Evolutionary conservation across 1,140 invertebrate species (phyloP).

Genomic region (Potamilus streckersoni): DNA sequence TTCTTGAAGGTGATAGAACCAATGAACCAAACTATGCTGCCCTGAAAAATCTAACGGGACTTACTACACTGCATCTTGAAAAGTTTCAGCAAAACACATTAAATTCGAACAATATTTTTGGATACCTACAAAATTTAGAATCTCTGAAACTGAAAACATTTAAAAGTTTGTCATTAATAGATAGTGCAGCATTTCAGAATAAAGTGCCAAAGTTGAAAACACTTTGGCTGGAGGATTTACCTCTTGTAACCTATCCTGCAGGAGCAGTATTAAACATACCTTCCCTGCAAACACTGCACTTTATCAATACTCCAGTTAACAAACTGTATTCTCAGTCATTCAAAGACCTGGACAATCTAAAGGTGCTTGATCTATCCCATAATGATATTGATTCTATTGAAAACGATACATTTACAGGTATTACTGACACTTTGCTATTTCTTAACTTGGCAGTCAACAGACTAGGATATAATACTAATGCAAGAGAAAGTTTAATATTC

Average conservation of each 20-base stretch:
- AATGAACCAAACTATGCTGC: slow-evolving; percentile 2
- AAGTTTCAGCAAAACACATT: too few species aligned
- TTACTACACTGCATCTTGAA: too few species aligned
- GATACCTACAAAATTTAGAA: slow-evolving; percentile 9
- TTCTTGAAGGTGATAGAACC: slow-evolving; percentile 32
- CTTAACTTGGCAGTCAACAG: slow-evolving; percentile 91
- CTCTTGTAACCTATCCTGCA: slow-evolving; percentile 28
- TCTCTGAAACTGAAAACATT: slow-evolving; percentile 33
- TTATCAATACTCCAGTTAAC: slow-evolving; percentile 27
- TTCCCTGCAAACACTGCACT: slow-evolving; percentile 29
- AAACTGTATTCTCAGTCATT: slow-evolving; percentile 27
- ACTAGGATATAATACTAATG: slow-evolving; percentile 76
- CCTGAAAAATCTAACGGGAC: too few species aligned
- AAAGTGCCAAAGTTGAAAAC: slow-evolving; percentile 29
- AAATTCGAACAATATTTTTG: too few species aligned
- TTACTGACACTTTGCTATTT: slow-evolving; percentile 87
- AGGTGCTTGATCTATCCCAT: slow-evolving; percentile 75
- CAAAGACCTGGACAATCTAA: slow-evolving; percentile 31
- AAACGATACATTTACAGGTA: slow-evolving; percentile 81
- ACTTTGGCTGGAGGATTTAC: slow-evolving; percentile 32
- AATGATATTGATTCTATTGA: slow-evolving; percentile 83
- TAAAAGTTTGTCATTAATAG: slow-evolving; percentile 7
- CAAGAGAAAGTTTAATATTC: slow-evolving; percentile 76
- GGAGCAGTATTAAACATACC: slow-evolving; percentile 11
- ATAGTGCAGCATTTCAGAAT: slow-evolving; percentile 19